Evolutionary conservation across 2,113 vertebrate genomes (phyloP), one percentile per base, ranked within the genome.

Genomic region (Cisticola juncidis): DNA sequence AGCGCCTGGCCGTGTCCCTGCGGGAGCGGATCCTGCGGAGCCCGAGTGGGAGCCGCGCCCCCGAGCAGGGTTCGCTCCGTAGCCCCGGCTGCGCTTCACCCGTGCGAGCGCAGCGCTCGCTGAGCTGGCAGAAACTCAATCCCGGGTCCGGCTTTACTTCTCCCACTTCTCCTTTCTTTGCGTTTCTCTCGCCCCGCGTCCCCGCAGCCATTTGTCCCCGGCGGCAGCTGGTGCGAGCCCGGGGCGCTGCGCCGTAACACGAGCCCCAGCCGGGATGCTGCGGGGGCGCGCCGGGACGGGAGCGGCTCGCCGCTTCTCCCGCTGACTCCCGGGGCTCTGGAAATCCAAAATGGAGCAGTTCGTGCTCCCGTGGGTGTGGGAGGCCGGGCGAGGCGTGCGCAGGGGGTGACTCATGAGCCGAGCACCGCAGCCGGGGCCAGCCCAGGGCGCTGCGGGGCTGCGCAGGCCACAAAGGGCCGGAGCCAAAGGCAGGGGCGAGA

Each of bases 171-270:
- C 64, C 36, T 90, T 73, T 28, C 76, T 40, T 26, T 4, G 60
- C 24, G 12, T 58, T 64, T 53, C 81, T 91, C 42, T 8, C 13
- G 31, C 54, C 68, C 86, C 14, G 22, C 6, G 82, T 77, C 82
- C 89, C 95, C 13, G 47, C 72, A 85, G 94, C 93, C 96, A 66
- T 91, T 94, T 87, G 94, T 94, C 92, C 89, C 74, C 26, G 51
- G 97, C 35, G 22, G 97, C 97, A 96, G 97, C 96, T 94, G 97
- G 53, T 6, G 77, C 36, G 6, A 2, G 33, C 71, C 89, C 48
- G 88, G 56, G 72, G 80, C 38, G 69, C 76, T 5, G 83, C 38
- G 4, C 47, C 10, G 90, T 31, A 68, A 89, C 47, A 0, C 1
- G 54, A 92, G 94, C 62, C 2, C 42, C 66, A 17, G 69, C 81